A percentile compares a stretch with the other conserved stretches of the same genome.
These are phyloP conservation scores for Neolamprologus longior DNA, from an alignment of 2,113 vertebrate genomes.

Conservation along the genomic window DNA sequence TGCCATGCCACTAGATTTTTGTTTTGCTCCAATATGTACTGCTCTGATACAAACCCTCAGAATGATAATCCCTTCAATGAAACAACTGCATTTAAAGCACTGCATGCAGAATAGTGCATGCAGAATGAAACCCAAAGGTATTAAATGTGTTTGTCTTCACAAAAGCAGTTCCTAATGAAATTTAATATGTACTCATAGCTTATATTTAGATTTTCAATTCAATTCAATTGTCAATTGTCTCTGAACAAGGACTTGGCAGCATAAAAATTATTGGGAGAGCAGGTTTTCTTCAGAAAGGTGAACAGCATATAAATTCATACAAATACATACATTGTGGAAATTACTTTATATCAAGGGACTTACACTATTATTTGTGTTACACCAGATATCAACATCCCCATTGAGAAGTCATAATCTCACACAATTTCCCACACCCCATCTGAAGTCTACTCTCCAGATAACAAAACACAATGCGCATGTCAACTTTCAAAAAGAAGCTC, in stretches of 20 bases:
- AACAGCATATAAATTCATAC: not conserved
- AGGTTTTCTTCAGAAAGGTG: not conserved
- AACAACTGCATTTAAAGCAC: not conserved
- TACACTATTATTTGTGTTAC: not conserved
- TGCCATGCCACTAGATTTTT: not conserved
- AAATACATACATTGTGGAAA: not conserved
- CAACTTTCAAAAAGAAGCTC: not conserved
- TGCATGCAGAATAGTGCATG: not conserved
- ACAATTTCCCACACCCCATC: not conserved
- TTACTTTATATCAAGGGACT: not conserved
- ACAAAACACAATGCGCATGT: not conserved
- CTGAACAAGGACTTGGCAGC: not conserved
- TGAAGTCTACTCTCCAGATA: not conserved
- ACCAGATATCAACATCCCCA: not conserved
- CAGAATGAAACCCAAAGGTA: not conserved
- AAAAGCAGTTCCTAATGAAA: not conserved
- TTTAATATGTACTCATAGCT: not conserved
- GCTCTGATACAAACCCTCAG: not conserved
- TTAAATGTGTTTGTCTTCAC: not conserved
- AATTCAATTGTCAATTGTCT: not conserved
- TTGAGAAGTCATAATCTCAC: not conserved
- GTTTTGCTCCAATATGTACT: not conserved
- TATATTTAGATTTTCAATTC: not conserved
- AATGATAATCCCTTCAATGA: not conserved
- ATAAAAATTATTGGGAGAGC: not conserved